Evolutionary conservation across 2,797 vertebrate species (phyloP).

Genomic region (Iguana delicatissima): DNA sequence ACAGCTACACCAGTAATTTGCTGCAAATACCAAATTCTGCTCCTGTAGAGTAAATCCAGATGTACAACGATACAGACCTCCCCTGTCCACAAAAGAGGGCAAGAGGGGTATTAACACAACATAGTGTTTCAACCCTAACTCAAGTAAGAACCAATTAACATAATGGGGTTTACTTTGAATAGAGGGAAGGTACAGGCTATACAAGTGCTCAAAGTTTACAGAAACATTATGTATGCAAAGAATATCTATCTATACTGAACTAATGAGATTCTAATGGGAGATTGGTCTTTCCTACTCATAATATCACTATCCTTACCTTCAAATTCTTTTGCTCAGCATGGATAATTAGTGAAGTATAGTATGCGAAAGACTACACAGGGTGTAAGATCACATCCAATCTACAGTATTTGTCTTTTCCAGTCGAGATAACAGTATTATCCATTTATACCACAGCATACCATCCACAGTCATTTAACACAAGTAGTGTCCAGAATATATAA

Average conservation of each 20-base stretch:
- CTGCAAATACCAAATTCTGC: neutral
- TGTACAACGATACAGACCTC: neutral
- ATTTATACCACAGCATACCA: neutral
- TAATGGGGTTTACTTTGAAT: neutral
- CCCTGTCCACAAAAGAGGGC: neutral
- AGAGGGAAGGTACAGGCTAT: neutral
- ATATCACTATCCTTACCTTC: neutral
- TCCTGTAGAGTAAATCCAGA: neutral
- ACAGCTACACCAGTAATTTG: no score
- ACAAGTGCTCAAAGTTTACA: neutral
- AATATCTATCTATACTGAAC: neutral
- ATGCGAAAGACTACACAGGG: neutral
- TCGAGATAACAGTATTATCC: neutral
- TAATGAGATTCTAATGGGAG: neutral
- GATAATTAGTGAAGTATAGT: neutral
- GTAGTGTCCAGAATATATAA: neutral
- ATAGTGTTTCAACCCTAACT: neutral
- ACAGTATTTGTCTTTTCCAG: neutral
- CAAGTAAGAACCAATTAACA: neutral
- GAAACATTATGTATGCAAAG: neutral
- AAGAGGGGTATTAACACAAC: neutral
- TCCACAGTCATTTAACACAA: slow-evolving; percentile 2
- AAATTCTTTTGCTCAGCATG: neutral
- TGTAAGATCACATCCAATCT: neutral
- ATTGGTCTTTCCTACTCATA: neutral